Evolutionary conservation across 2,113 vertebrate species (phyloP).

Genomic region (Sinocyclocheilus grahami): DNA sequence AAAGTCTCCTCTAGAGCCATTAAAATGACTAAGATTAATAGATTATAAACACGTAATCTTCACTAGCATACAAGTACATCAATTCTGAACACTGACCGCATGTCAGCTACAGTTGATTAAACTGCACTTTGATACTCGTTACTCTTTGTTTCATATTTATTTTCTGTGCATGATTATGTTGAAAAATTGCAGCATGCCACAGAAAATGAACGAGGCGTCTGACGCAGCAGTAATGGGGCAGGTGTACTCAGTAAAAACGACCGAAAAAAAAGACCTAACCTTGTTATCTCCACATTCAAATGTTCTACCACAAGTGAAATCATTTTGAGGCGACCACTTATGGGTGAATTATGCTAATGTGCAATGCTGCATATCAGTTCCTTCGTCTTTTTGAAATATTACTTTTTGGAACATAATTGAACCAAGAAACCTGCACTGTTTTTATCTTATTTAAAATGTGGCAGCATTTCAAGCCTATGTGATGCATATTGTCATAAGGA

Average conservation of each 20-base stretch:
- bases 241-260: not conserved
- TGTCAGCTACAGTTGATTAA: constrained; percentile 7
- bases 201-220: not conserved
- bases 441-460: not conserved
- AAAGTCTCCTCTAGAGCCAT: constrained; percentile 16
- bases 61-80: not conserved
- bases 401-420: not conserved
- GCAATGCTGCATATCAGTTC: not conserved
- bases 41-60: not conserved
- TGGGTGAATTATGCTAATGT: constrained; percentile 8
- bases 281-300: constrained; percentile 5
- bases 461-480: not conserved
- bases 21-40: not conserved
- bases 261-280: not conserved
- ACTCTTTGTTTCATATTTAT: not conserved
- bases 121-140: not conserved
- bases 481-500: not conserved
- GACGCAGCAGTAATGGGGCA: not conserved
- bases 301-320: not conserved
- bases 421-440: not conserved
- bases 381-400: not conserved
- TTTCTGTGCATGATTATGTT: not conserved
- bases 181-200: not conserved
- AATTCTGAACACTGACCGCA: not conserved
- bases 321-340: not conserved